Conservation (phyloP, 30 jellyfish, hydroid and myxozoan species). For the Aurelia coerulea region DNA sequence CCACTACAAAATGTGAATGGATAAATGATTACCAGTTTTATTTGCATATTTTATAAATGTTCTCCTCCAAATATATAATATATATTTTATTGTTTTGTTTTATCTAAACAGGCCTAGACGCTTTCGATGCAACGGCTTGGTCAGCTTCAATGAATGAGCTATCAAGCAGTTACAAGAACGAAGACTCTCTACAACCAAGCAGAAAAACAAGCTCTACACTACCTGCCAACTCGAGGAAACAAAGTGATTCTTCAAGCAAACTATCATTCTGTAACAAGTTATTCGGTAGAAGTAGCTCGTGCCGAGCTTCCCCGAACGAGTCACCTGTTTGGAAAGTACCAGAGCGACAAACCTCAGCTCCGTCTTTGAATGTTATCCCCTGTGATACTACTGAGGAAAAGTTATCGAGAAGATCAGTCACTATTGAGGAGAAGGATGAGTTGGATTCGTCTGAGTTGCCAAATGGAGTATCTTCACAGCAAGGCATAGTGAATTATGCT, state of each 20-base stretch:
- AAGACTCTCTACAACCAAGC: slow-evolving; percentile 10
- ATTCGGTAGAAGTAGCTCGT: neutral
- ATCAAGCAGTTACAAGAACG: slow-evolving; percentile 26
- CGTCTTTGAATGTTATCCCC: neutral
- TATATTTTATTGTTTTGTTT: too few species aligned
- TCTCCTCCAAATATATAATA: too few species aligned
- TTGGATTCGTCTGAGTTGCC: neutral
- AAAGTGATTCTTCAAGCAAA: neutral
- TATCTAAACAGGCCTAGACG: slow-evolving; percentile 16
- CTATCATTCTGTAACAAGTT: neutral
- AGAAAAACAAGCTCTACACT: slow-evolving; percentile 14
- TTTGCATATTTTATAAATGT: too few species aligned
- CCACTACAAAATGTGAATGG: too few species aligned
- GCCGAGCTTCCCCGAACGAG: too few species aligned
- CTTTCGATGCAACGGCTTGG: slow-evolving; percentile 55
- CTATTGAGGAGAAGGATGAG: too few species aligned
- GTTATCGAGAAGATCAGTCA: neutral
- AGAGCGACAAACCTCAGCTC: neutral
- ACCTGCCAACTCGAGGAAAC: neutral
- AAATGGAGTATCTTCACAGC: neutral
- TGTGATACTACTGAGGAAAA: neutral
- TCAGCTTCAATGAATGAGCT: slow-evolving; percentile 64
- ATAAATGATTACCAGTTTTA: too few species aligned
- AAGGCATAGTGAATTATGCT: neutral
- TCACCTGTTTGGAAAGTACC: neutral